Base-by-base conservation (phyloP, 23 tunicate species). In the Clavelina lepadiformis region DNA sequence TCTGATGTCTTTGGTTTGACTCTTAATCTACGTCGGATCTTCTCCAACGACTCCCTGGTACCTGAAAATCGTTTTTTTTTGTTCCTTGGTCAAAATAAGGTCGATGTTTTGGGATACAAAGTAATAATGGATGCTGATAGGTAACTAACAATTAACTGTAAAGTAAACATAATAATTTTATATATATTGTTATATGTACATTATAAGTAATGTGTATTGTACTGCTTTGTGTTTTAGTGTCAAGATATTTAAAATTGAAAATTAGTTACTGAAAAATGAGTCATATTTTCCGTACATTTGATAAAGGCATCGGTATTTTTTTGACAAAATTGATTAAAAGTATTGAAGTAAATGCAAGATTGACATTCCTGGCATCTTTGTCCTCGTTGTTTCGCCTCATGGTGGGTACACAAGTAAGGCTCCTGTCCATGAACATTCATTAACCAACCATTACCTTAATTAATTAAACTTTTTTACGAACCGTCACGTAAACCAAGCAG, bases 351-450 rank as follows among this genome's bases (percentile, higher is more conserved):
- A 20, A 86, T 46, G 49, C 95, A 86, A 2, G 78, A 68, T 63
- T 54, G 50, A 68, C 95, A 86, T 78, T 86, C 95, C 65, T 77
- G 85, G 63, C 95, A 86, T 38, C 95, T 56, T 49, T 86, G 95
- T 2, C 80, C 95, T 31, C 72, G 62, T 30, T 59, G 73, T 50
- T 86, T 86, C 13, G 95, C 85, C 46, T 86, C 95, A 35, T 74
- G 83, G 46, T 84, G 85, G 0, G 95, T 77, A 63, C 95, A 86
- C 59, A 56, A 56, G 65, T 86, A 86, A 4, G 83, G 83, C 44
- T 86, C 95, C 95, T 86, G 36, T 26, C 27, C 58, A n/a, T n/a
- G 18, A 30, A 28, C 24, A 22, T 60, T 60, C 66, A 28, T 11
- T 55, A 20, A 55, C 61, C 11, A 8, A 55, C 25, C 20, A 8